These are phyloP conservation scores for Heliconius melpomene DNA, from an alignment of 1,140 invertebrate genomes.

Conservation along the genomic window DNA sequence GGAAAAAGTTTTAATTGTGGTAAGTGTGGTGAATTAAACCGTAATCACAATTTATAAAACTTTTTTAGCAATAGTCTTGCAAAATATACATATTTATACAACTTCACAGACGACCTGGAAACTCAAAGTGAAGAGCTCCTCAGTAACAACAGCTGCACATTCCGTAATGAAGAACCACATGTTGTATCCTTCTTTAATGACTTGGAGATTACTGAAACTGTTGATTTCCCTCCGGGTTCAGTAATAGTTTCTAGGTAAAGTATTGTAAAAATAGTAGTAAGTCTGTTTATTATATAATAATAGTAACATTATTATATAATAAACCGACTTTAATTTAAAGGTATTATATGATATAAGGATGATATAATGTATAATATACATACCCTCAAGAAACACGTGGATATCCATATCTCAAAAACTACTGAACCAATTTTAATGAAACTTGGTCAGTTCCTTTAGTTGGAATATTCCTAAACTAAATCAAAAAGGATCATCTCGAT, in stretches of 20 bases:
- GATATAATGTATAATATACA: too few relatives aligned
- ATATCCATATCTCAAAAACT: too few relatives aligned
- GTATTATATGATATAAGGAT: too few relatives aligned
- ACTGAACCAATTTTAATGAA: too few relatives aligned
- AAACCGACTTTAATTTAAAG: too few relatives aligned
- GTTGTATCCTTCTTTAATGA: slow-evolving; percentile 91
- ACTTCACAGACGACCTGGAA: slow-evolving; percentile 79
- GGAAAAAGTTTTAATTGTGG: slow-evolving; percentile 87
- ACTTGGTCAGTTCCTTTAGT: too few relatives aligned
- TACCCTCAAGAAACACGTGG: too few relatives aligned
- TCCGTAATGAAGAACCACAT: slow-evolving; percentile 88
- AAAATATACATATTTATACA: not conserved
- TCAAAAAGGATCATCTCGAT: too few relatives aligned
- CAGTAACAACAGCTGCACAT: slow-evolving; percentile 88
- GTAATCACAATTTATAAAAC: not conserved
- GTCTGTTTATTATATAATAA: too few relatives aligned
- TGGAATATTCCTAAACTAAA: too few relatives aligned
- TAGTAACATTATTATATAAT: too few relatives aligned
- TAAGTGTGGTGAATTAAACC: slow-evolving; percentile 47
- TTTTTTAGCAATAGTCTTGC: not conserved
- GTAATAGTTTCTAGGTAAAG: slow-evolving; percentile 84
- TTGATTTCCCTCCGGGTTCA: slow-evolving; percentile 89
- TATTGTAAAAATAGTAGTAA: too few relatives aligned
- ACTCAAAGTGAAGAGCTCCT: slow-evolving; percentile 69
- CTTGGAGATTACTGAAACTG: slow-evolving; percentile 87